Evolutionary conservation across 2,888 invertebrate species (phyloP), one percentile per base, ranked within the genome.

Genomic region (Drosophila paranaensis): DNA sequence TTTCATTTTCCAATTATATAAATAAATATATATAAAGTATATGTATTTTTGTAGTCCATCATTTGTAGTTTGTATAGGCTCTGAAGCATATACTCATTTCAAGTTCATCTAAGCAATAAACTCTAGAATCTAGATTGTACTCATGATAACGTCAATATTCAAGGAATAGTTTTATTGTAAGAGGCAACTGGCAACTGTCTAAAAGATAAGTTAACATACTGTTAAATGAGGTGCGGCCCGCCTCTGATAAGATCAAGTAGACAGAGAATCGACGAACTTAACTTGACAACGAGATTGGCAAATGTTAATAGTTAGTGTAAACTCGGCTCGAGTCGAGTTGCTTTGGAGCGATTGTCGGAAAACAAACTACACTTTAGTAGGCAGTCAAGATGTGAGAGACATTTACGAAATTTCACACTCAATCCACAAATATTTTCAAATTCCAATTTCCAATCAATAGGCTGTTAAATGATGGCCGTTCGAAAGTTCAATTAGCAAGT

Each of bases 401-500:
- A 27, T 6, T 46, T 35, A 33, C 39, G 27, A 50, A 14, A 46
- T 37, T 69, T 84, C 71, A 85, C 77, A 88, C 64, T 54, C 55
- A 20, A 51, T 35, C n/a, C 57, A 75, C 56, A 68, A 68, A 20
- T 46, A 57, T 53, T 14, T 33, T 25, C 13, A 2, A 53, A 61
- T 30, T 16, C 16, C 3, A 45, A 9, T 51, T 25, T 57, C 10
- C 20, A 55, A n/a, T 69, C 58, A 60, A 75, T 30, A 9, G 25
- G 30, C 51, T 66, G 54, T 51, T 67, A 56, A 45, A 30, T 60
- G 60, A 80, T 64, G 57, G 6, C 25, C 30, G 53, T 62, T 67
- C 16, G 60, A 71, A 70, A 69, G 53, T 61, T 60, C 43, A 63
- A 82, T 89, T 85, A 89, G 66, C 89, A 62, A 54, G 67, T 79